Conservation (phyloP, 2,797 vertebrate species). For the Menidia menidia region DNA sequence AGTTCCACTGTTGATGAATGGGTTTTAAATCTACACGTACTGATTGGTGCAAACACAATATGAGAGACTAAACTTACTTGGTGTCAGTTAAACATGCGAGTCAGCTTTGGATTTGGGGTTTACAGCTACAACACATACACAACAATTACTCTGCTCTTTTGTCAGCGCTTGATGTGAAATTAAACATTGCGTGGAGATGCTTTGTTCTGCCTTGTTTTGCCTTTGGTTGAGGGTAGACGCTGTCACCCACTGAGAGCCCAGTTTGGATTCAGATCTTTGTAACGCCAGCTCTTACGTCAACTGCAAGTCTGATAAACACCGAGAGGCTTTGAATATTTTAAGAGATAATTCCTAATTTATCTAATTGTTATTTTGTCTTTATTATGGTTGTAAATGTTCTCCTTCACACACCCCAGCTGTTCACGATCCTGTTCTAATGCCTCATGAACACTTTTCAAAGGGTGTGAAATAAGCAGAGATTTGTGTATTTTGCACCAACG, state of each 20-base stretch:
- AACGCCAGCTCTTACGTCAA: slow-evolving; percentile 54
- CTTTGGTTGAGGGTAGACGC: slow-evolving; percentile 40
- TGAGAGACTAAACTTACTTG: slow-evolving; percentile 56
- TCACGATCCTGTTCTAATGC: slow-evolving; percentile 34
- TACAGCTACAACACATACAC: slow-evolving; percentile 47
- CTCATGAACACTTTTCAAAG: slow-evolving; percentile 23
- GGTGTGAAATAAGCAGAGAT: slow-evolving; percentile 36
- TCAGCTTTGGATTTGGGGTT: slow-evolving; percentile 58
- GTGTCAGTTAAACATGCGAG: slow-evolving; percentile 52
- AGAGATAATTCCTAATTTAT: slow-evolving; percentile 35
- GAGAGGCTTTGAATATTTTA: slow-evolving; percentile 57
- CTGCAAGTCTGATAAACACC: slow-evolving; percentile 51
- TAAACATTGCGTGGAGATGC: slow-evolving; percentile 69
- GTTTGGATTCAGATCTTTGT: slow-evolving; percentile 62
- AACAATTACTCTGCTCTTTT: slow-evolving; percentile 65
- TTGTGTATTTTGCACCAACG: slow-evolving; percentile 41
- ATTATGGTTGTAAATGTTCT: slow-evolving; percentile 35
- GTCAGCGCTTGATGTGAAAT: slow-evolving; percentile 61
- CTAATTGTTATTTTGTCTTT: slow-evolving; percentile 6
- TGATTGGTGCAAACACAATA: slow-evolving; percentile 63
- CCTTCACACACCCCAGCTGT: slow-evolving; percentile 27
- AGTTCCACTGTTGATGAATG: slow-evolving; percentile 37
- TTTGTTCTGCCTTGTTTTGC: slow-evolving; percentile 54
- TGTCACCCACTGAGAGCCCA: slow-evolving; percentile 50
- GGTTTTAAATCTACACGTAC: slow-evolving; percentile 34